Evolutionary conservation across 2,888 invertebrate genomes (phyloP).

Genomic region (Bursaphelenchus okinawaensis): DNA sequence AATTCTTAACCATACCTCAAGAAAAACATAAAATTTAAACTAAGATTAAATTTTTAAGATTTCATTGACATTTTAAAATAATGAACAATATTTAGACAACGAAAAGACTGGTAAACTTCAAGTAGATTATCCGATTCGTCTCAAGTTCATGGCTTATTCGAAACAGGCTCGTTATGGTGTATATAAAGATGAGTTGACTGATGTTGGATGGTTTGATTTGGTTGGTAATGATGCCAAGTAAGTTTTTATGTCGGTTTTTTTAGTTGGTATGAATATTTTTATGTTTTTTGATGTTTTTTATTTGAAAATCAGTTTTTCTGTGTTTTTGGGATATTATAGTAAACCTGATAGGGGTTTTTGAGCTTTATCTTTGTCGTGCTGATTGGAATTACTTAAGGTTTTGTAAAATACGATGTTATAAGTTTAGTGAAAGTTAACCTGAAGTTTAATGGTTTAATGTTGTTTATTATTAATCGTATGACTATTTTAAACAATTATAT

Average conservation of each 20-base stretch:
- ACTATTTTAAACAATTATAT: too few relatives aligned
- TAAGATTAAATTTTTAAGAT: conserved; percentile 4
- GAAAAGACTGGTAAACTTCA: conserved; percentile 40
- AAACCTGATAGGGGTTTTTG: neutral
- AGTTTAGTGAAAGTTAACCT: too few relatives aligned
- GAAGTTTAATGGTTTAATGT: too few relatives aligned
- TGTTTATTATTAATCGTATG: too few relatives aligned
- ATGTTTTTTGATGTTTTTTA: too few relatives aligned
- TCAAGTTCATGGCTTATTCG: conserved; percentile 45
- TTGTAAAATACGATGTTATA: too few relatives aligned
- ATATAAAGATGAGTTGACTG: conserved; percentile 20
- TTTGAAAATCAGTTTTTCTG: neutral
- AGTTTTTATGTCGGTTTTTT: conserved; percentile 7
- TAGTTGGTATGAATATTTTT: conserved; percentile 4
- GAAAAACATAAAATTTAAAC: neutral
- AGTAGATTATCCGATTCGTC: conserved; percentile 45
- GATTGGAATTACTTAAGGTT: neutral
- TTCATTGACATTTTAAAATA: neutral
- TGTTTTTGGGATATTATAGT: neutral
- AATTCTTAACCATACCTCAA: too few relatives aligned
- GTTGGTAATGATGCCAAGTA: conserved; percentile 52
- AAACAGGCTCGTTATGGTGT: conserved; percentile 39
- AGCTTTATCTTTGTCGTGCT: neutral
- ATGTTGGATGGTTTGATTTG: conserved; percentile 50
- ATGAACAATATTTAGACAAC: conserved; percentile 34